phyloP scores from a whole-genome alignment of 2,113 vertebrate species.

The Burhinus oedicnemus region DNA sequence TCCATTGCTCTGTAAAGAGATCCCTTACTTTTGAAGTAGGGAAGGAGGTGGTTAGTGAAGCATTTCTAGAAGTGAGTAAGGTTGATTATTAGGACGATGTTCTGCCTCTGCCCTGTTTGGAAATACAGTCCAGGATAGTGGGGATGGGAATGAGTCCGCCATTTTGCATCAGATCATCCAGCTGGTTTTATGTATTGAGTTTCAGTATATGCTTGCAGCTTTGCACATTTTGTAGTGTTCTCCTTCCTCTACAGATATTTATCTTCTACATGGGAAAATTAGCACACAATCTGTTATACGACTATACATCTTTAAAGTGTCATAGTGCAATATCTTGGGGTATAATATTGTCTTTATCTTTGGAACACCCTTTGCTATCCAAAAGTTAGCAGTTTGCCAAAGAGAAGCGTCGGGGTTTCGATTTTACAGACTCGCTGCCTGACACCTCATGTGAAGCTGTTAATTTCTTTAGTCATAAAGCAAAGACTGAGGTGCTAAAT shows the following conservation, averaged over 20 bases:
- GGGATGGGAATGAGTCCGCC: not conserved
- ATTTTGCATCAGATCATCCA: not conserved
- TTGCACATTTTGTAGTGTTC: not conserved
- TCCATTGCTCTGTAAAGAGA: not conserved
- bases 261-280: not conserved
- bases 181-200: not conserved
- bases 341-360: not conserved
- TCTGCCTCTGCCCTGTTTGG: not conserved
- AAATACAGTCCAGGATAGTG: not conserved
- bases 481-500: not conserved
- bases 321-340: not conserved
- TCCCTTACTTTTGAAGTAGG: not conserved
- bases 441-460: not conserved
- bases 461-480: constrained; percentile 42
- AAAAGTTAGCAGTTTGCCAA: not conserved
- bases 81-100: not conserved
- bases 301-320: not conserved
- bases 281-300: not conserved
- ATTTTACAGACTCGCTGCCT: not conserved
- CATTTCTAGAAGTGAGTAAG: not conserved
- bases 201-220: not conserved
- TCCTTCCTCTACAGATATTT: not conserved
- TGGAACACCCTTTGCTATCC: not conserved
- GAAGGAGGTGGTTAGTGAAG: not conserved
- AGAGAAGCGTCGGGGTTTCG: not conserved